These are phyloP conservation scores for Pholis gunnellus DNA, from an alignment of 2,113 vertebrate species.

Conservation along the genomic window DNA sequence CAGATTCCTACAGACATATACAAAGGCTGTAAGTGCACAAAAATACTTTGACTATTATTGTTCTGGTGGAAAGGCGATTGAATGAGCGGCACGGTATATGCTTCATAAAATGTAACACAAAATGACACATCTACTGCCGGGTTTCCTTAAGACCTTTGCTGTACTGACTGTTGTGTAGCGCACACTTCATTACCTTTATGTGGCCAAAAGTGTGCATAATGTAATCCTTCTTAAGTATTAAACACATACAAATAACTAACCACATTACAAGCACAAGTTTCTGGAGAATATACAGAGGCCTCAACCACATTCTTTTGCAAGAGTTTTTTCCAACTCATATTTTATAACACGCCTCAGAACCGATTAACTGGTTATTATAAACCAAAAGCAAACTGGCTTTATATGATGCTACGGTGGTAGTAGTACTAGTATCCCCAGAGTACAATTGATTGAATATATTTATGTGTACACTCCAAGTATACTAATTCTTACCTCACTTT, in stretches of 20 bases:
- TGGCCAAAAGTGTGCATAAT: not conserved
- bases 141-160: not conserved
- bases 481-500: not conserved
- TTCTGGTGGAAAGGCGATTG: not conserved
- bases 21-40: conserved; percentile 96
- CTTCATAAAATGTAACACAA: not conserved
- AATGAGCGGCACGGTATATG: not conserved
- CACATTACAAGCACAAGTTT: not conserved
- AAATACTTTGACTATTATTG: not conserved
- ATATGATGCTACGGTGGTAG: not conserved
- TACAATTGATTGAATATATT: not conserved
- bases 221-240: not conserved
- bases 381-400: not conserved
- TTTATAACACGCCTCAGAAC: not conserved
- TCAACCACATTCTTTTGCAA: not conserved
- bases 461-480: not conserved
- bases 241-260: not conserved
- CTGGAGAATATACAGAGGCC: not conserved
- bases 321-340: not conserved
- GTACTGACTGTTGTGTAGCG: not conserved
- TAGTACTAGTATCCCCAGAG: not conserved
- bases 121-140: not conserved
- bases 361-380: not conserved
- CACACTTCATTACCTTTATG: conserved; percentile 6
- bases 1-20: conserved; percentile 99